Evolutionary conservation across 1,140 invertebrate genomes (phyloP), one percentile per base, ranked within the genome.

Genomic region (Acromyrmex charruanus): DNA sequence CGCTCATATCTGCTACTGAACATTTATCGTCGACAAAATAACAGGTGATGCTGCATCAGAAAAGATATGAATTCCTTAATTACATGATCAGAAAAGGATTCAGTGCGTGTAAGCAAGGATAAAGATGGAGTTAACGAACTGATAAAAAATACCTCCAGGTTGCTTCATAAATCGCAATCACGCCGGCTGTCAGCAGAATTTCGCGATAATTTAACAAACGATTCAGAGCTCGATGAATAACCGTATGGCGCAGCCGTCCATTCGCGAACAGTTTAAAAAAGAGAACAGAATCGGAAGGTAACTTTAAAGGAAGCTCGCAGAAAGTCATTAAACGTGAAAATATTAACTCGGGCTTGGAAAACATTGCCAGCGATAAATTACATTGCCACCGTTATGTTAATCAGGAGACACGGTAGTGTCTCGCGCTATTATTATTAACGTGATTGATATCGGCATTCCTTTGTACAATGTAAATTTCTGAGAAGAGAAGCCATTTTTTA

Each of bases 101-200:
- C 69, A 72, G 65, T 51, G 21, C 21, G 59, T 3, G n/a, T n/a
- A 87, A 58, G 35, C 12, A 49, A 86, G n/a, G 25, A 21, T 49
- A 53, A 65, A 71, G 75, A 65, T 72, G 81, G 84, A 82, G 85
- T 88, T 92, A 93, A 93, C 92, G 91, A 93, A 93, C 91, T 88
- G 88, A 92, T 92, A 89, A 92, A 91, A 89, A 89, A 87, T 92
- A 92, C 92, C 88, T 80, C 61, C 81, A 59, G 81, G 75, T 68
- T 77, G 85, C 84, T 89, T 89, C 91, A 93, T 93, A 93, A 93
- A 93, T 93, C 88, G 92, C 88, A 93, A 93, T 93, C 90, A 93
- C 84, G 87, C 28, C 28, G 77, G 72, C 82, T 91, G 87, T 81
- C 86, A 82, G 66, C n/a, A 80, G 63, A 88, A 88, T 90, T 91